Evolutionary conservation across 2,113 vertebrate species (phyloP).

Genomic region (Corythaeola cristata): DNA sequence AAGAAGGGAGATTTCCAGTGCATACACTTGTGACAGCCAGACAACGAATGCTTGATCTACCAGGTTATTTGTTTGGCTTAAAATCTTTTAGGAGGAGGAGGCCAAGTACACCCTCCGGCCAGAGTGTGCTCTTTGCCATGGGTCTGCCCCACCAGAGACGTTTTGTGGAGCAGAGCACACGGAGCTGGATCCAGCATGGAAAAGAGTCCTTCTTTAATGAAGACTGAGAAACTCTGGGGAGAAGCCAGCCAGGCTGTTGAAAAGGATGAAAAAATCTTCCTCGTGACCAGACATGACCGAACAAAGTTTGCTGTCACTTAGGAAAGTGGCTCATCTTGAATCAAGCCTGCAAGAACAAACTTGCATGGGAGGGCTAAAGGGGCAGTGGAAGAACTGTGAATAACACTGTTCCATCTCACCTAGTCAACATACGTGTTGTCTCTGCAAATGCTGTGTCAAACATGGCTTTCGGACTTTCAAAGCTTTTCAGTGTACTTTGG

Average conservation of each 20-base stretch:
- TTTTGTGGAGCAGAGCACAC: background rate
- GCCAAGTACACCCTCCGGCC: background rate
- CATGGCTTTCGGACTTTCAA: background rate
- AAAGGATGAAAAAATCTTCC: background rate
- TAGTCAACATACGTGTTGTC: background rate
- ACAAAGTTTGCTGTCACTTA: background rate
- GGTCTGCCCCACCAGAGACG: background rate
- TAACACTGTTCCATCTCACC: background rate
- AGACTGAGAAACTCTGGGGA: background rate
- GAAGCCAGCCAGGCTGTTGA: background rate
- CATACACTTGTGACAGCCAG: background rate
- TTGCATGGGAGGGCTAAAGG: background rate
- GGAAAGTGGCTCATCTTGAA: background rate
- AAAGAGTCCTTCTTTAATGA: background rate
- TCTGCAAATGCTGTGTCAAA: background rate
- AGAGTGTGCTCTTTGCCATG: background rate
- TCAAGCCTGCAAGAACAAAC: background rate
- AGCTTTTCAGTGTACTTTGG: background rate
- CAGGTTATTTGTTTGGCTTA: background rate
- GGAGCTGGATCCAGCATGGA: accelerated
- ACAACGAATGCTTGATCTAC: background rate
- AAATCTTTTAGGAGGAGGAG: background rate
- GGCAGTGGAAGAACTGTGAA: background rate
- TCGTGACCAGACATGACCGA: background rate
- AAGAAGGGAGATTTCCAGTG: background rate